Percentiles rank a stretch among this genome's conserved stretches.
phyloP scores from a whole-genome alignment of 2,888 invertebrate genomes.

The Invenusta paracnida region DNA sequence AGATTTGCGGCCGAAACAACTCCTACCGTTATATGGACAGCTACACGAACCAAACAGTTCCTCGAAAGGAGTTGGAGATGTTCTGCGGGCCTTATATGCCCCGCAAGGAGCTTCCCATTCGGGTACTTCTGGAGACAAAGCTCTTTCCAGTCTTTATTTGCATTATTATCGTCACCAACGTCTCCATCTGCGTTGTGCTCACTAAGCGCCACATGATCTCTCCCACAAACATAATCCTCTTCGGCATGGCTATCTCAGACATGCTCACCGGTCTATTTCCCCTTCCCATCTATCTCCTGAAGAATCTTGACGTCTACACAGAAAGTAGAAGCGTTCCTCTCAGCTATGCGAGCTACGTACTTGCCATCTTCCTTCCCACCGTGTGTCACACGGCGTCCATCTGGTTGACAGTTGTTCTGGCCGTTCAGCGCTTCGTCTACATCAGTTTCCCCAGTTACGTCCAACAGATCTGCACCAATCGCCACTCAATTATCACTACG shows the following conservation, averaged over 20 bases:
- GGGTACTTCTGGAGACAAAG: slow-evolving; percentile 69
- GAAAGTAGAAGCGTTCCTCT: slow-evolving; percentile 65
- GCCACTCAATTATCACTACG: slow-evolving; percentile 49
- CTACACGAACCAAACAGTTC: neutral
- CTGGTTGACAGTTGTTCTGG: slow-evolving; percentile 83
- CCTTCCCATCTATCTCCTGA: slow-evolving; percentile 49
- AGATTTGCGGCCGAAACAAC: neutral
- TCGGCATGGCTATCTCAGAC: slow-evolving; percentile 92
- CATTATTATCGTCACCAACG: slow-evolving; percentile 80
- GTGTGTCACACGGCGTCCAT: slow-evolving; percentile 84
- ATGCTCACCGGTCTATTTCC: slow-evolving; percentile 71
- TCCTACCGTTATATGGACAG: neutral
- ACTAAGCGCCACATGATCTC: slow-evolving; percentile 83
- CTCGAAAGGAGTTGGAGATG: neutral
- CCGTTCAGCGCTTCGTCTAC: slow-evolving; percentile 87
- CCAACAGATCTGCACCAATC: slow-evolving; percentile 69
- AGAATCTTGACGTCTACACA: slow-evolving; percentile 32
- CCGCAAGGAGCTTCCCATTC: neutral
- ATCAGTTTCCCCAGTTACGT: slow-evolving; percentile 86
- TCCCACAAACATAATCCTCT: slow-evolving; percentile 82
- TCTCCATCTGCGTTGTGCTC: slow-evolving; percentile 80
- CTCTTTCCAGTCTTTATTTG: slow-evolving; percentile 78
- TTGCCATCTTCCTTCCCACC: slow-evolving; percentile 55
- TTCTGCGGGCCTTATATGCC: slow-evolving; percentile 15
- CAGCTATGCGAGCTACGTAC: slow-evolving; percentile 69